Base-by-base conservation (phyloP, 2,888 invertebrate genomes). In the Eupithecia centaureata region DNA sequence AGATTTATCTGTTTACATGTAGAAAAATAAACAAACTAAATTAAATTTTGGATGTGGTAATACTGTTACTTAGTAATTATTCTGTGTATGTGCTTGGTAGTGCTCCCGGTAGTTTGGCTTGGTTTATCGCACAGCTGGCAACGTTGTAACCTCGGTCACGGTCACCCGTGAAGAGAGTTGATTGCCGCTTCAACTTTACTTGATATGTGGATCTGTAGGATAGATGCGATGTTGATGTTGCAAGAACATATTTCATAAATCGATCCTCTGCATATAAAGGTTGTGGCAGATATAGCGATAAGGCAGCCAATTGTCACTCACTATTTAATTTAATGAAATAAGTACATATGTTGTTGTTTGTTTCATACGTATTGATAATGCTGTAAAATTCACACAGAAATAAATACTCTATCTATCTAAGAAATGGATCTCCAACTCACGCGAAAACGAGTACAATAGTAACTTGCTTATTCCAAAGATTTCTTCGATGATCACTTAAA, bases 101-200 rank as follows among this genome's bases (percentile, higher is more conserved):
- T 78, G 77, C 76, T 77, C 72, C 65, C 74, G 79, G 76, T 79
- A 80, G 81, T 84, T 84, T 85, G 79, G 79, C 76, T 77, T 76
- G 82, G 74, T 80, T 76, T 79, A 78, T 78, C 76, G 81, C 79
- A 57, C 35, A 61, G 65, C 33, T 68, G 52, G 63, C 54, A 79
- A 82, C 73, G 74, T 70, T 87, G 87, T 87, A 86, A 87, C 85
- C 83, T 75, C 82, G 80, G 81, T 86, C 89, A 90, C 79, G 87
- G 86, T 79, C 88, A 86, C 80, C 77, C 75, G 76, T 84, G 85
- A 87, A 86, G 85, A 18, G 86, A 75, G 84, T 83, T 89, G 87
- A 89, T 90, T 89, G 85, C 86, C 81, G 32, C 35, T 35, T 47
- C 47, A 47, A 61, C 65, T 61, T 60, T 61, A 28, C 30, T 30